A percentile compares a stretch with the other conserved stretches of the same genome.
phyloP scores from a whole-genome alignment of 2,113 vertebrate genomes.

The Ageneiosus marmoratus region DNA sequence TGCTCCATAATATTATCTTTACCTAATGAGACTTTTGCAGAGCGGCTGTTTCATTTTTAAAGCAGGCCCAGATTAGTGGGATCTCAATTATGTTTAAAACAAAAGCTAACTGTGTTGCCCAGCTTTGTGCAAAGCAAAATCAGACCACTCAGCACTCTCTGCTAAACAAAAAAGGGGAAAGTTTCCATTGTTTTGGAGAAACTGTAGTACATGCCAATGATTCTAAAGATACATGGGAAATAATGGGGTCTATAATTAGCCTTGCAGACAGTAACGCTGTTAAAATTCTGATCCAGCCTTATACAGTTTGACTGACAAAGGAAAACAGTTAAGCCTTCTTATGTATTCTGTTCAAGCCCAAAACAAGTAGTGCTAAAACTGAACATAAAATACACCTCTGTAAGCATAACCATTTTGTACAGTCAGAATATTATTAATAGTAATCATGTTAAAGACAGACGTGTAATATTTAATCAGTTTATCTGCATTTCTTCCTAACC shows the following conservation, averaged over 20 bases:
- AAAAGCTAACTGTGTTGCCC: slow-evolving; percentile 72
- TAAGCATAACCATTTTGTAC: neutral
- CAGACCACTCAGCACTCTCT: slow-evolving; percentile 74
- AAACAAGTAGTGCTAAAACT: neutral
- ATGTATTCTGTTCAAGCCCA: slow-evolving; percentile 3
- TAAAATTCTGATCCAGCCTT: slow-evolving; percentile 64
- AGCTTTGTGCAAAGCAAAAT: slow-evolving; percentile 66
- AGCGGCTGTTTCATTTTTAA: slow-evolving; percentile 70
- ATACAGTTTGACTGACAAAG: slow-evolving; percentile 63
- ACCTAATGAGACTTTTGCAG: slow-evolving; percentile 76
- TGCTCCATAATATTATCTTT: slow-evolving; percentile 80
- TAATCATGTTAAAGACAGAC: slow-evolving; percentile 1
- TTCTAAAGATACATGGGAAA: slow-evolving; percentile 79
- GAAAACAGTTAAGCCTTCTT: slow-evolving; percentile 20
- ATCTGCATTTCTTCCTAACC: neutral
- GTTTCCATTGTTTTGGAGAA: slow-evolving; percentile 77
- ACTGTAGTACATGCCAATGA: slow-evolving; percentile 78
- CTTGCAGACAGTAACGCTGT: slow-evolving; percentile 63
- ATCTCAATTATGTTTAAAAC: slow-evolving; percentile 82
- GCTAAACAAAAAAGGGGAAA: slow-evolving; percentile 74
- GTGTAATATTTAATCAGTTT: neutral
- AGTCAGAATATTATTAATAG: neutral
- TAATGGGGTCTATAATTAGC: slow-evolving; percentile 78
- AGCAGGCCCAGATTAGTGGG: slow-evolving; percentile 72
- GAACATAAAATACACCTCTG: neutral